Evolutionary conservation across 2,888 invertebrate species (phyloP), one percentile per base, ranked within the genome.

Genomic region (Campoplex capitator): DNA sequence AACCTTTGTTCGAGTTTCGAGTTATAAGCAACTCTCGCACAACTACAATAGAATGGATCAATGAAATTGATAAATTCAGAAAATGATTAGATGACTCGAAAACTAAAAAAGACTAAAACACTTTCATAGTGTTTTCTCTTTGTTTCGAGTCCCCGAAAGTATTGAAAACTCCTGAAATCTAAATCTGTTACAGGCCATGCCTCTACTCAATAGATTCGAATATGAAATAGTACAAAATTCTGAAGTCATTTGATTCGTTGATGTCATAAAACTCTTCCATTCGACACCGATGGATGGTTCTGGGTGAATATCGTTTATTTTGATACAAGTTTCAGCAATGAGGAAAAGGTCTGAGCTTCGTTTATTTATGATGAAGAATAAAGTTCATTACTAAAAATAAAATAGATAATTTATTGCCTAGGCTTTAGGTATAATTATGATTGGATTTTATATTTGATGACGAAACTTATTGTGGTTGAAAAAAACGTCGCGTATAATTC

Each of bases 401-500:
- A 51, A 6, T 28, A 58, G 23, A 28, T 13, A 58, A 58, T 58
- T 32, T 8, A 3, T 16, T 23, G 3, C 23, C 70, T 13, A 23
- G 42, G 8, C 16, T 68, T 48, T 9, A 70, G 1, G 8, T 3
- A 67, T 67, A 8, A 78, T 6, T 11, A 38, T 35, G 28, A 65
- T 62, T 35, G 7, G 9, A 16, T 62, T 62, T 62, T 32, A 62
- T 62, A 32, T 35, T n/a, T 3, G 28, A 77, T 42, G 58, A 51
- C 11, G 23, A 76, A 62, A 62, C 28, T 42, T 4, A n/a, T 8
- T 56, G 32, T 65, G 42, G 65, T 35, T 13, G 28, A 28, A 28
- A 23, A 51, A n/a, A 71, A 32, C 38, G 28, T 84, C 35, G 45
- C 48, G 16, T 45, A 28, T 48, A 68, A 79, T 75, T 18, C 8